Conservation (phyloP, 1,140 invertebrate genomes). For the Aphelinus certus region DNA sequence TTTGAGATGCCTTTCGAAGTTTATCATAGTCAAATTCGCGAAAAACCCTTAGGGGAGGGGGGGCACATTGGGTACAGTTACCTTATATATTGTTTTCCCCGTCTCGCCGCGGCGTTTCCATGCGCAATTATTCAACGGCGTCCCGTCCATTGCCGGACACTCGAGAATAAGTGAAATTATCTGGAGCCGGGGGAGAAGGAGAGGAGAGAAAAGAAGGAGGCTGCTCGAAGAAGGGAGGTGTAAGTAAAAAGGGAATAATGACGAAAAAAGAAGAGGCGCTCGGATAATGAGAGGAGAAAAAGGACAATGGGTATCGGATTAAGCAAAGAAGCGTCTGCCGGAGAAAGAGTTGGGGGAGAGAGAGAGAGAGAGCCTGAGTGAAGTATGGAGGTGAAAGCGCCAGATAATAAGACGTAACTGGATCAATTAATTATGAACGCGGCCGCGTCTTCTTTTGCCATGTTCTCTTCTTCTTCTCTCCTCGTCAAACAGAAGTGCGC, state of each 20-base stretch:
- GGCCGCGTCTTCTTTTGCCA: background rate
- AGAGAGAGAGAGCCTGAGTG: background rate
- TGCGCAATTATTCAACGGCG: slow-evolving; percentile 5
- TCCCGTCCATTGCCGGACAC: background rate
- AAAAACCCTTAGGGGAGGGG: too few species aligned
- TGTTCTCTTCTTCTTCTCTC: background rate
- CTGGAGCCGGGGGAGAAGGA: background rate
- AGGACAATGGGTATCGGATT: slow-evolving; percentile 26
- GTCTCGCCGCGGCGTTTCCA: too few species aligned
- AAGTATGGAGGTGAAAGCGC: slow-evolving; percentile 19
- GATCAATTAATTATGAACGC: slow-evolving; percentile 34
- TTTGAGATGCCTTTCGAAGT: too few species aligned
- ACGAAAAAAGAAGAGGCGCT: slow-evolving; percentile 21
- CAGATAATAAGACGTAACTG: slow-evolving; percentile 32
- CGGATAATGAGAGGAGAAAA: slow-evolving; percentile 19
- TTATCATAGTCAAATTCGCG: too few species aligned
- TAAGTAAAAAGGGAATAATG: slow-evolving; percentile 26
- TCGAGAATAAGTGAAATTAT: background rate
- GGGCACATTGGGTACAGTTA: too few species aligned
- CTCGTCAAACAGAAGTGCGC: background rate
- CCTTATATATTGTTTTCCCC: too few species aligned
- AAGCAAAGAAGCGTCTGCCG: slow-evolving; percentile 9
- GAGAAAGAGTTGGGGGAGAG: background rate
- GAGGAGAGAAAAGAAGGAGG: background rate
- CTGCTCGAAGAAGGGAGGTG: background rate